Evolutionary conservation across 2,797 vertebrate genomes (phyloP).

Genomic region (Chrysocyon brachyurus): DNA sequence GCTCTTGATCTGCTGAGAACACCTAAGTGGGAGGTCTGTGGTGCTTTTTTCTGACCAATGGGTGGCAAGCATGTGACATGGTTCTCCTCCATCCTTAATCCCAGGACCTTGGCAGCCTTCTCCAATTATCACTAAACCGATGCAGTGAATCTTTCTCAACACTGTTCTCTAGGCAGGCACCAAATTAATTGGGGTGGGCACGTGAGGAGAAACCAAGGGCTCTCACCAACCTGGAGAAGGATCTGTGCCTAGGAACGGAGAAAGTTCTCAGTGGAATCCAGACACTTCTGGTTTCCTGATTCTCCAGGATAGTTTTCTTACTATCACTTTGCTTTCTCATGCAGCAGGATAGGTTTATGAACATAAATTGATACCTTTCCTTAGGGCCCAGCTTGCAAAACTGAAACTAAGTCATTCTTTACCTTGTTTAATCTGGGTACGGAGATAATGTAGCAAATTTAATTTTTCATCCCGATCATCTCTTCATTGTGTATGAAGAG

Average conservation of each 20-base stretch:
- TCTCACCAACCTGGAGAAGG: neutral
- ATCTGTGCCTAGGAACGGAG: neutral
- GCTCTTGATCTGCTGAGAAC: neutral
- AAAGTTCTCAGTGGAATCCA: constrained; percentile 7
- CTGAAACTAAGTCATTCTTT: neutral
- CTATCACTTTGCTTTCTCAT: neutral
- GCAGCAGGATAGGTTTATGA: neutral
- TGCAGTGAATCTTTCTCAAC: constrained; percentile 29
- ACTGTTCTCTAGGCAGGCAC: neutral
- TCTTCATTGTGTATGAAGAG: neutral
- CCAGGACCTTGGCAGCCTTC: neutral
- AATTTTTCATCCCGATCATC: neutral
- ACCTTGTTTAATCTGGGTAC: neutral
- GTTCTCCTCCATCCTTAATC: neutral
- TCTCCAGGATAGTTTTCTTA: neutral
- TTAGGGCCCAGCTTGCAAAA: neutral
- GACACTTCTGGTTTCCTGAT: neutral
- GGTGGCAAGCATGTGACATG: neutral
- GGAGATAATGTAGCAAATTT: neutral
- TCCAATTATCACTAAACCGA: neutral
- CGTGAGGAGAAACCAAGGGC: neutral
- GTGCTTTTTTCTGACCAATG: neutral
- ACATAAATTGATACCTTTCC: neutral
- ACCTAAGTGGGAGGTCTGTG: neutral
- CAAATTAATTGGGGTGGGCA: neutral